Evolutionary conservation across 2,113 vertebrate species (phyloP), one percentile per base, ranked within the genome.

Genomic region (Todiramphus chloris): DNA sequence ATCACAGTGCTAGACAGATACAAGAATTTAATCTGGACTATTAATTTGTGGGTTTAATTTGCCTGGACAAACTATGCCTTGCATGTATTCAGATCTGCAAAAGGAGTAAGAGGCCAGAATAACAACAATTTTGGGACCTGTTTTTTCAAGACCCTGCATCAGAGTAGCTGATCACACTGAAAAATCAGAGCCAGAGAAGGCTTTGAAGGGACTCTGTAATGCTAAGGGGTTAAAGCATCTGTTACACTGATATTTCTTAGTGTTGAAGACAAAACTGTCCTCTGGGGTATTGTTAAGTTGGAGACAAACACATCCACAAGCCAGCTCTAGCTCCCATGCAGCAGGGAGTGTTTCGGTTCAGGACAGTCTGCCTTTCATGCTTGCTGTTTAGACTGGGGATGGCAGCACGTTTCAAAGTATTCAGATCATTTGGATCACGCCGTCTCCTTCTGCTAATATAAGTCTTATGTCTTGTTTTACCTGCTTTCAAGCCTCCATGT

Each of bases 1-100:
- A 96, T 95, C 94, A 95, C 75, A 97, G 89, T 86, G 89, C 84
- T 94, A 92, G 81, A 87, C 84, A 94, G 62, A 94, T 85, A 93
- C 64, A 94, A 97, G 85, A 91, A 93, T 94, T 94, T 98, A 97
- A 98, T 98, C 93, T 95, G 83, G 95, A 93, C 27, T 67, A 96
- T 94, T 97, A 97, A 97, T 97, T 96, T 97, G 94, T 76, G 70
- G 78, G 31, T 35, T 97, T 89, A 93, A 77, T 86, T 96, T 97
- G 37, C 51, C 46, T 91, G 92, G 81, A 67, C 33, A 94, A 86
- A 95, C 89, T 94, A 77, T 80, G 74, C 55, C 75, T 97, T 96
- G 69, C 53, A 72, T 92, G 67, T 75, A 96, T 94, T 95, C 75
- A 97, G 95, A 94, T 90, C 76, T 89, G 63, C 3, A 94, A 91